phyloP scores from a whole-genome alignment of 2,113 vertebrate genomes.

The Tragelaphus imberbis region DNA sequence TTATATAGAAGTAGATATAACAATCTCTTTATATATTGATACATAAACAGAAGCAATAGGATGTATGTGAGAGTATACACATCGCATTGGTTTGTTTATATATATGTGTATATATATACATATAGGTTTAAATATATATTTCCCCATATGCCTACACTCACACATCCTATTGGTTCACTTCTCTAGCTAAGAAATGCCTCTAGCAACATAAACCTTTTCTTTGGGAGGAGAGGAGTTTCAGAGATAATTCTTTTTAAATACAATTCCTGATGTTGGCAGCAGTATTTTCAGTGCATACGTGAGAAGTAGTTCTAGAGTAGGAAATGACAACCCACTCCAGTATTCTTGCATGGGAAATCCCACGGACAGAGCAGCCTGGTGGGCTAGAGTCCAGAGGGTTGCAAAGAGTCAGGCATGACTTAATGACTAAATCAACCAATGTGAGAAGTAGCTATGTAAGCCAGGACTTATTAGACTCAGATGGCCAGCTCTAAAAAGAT shows the following conservation, averaged over 20 bases:
- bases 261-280: not conserved
- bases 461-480: not conserved
- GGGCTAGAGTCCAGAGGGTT: not conserved
- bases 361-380: not conserved
- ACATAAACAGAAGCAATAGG: not conserved
- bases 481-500: not conserved
- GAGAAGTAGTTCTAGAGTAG: not conserved
- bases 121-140: not conserved
- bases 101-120: not conserved
- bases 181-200: not conserved
- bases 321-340: not conserved
- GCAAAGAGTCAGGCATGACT: not conserved
- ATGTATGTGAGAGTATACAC: not conserved
- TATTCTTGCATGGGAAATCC: not conserved
- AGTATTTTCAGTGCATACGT: not conserved
- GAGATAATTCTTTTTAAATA: not conserved
- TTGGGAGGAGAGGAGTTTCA: not conserved
- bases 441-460: not conserved
- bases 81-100: not conserved
- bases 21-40: not conserved
- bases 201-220: not conserved
- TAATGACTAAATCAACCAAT: not conserved
- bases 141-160: not conserved
- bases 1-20: not conserved
- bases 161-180: not conserved